Conservation (phyloP, 1,140 invertebrate species). For the Meloidogyne hapla region DNA sequence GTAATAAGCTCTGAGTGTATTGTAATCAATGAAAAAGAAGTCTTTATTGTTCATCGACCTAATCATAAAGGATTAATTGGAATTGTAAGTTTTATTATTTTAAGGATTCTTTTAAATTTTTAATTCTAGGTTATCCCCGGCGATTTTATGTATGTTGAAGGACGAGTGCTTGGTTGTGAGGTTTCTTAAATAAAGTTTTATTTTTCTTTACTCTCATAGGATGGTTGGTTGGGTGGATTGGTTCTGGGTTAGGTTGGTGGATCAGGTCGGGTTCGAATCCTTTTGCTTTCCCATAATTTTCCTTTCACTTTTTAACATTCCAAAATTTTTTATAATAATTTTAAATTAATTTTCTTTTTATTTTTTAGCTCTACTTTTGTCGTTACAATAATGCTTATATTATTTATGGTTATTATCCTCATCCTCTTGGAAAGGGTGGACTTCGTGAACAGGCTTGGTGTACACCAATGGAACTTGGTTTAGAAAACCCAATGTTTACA, state of each 20-base stretch:
- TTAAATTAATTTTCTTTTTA: neutral
- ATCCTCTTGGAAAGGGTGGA: neutral
- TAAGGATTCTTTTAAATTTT: neutral
- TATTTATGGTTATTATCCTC: neutral
- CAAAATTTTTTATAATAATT: neutral
- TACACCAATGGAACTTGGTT: neutral
- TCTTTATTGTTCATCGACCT: neutral
- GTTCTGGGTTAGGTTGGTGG: neutral
- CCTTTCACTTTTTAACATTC: neutral
- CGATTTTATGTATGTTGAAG: neutral
- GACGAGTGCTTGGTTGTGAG: neutral
- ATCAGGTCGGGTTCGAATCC: neutral
- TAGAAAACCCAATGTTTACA: neutral
- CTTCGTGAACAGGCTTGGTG: neutral
- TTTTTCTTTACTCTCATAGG: too few species aligned
- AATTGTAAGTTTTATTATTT: neutral
- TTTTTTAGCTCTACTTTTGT: neutral
- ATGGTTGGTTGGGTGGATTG: neutral
- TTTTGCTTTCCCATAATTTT: neutral
- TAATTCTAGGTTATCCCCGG: neutral
- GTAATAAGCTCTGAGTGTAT: neutral
- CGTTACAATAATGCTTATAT: conserved; percentile 1
- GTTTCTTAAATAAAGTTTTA: neutral
- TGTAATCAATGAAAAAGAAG: conserved; percentile 3
- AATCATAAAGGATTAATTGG: neutral